Evolutionary conservation across 1,140 invertebrate genomes (phyloP).

Genomic region (Bombus difficillimus): DNA sequence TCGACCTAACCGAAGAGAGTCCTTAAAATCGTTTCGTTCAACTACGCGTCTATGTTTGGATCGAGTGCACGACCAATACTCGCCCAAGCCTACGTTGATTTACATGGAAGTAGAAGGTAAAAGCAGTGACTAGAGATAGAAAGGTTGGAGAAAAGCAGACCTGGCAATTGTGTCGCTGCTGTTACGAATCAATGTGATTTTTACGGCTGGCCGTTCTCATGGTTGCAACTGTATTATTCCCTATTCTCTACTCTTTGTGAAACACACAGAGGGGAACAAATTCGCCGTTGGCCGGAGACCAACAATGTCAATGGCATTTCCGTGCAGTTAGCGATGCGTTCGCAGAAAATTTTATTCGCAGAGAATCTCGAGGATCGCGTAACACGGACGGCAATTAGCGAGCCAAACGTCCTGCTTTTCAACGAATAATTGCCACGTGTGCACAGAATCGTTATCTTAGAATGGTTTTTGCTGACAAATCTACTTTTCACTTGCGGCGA

Average conservation of each 20-base stretch:
- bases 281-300: constrained; percentile 60
- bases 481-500: neutral
- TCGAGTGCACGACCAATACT: neutral
- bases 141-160: neutral
- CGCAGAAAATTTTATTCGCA: constrained; percentile 20
- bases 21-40: neutral
- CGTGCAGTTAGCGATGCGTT: constrained; percentile 42
- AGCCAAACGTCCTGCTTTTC: constrained; percentile 46
- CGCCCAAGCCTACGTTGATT: neutral
- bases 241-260: neutral
- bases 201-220: constrained; percentile 4
- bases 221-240: neutral
- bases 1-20: neutral
- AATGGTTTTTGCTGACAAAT: constrained; percentile 14
- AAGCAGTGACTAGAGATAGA: neutral
- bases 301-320: constrained; percentile 72
- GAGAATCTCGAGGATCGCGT: constrained; percentile 19
- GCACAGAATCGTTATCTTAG: constrained; percentile 11
- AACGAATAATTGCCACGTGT: constrained; percentile 23
- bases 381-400: constrained; percentile 49
- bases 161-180: neutral
- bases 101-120: neutral
- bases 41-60: too few relatives aligned
- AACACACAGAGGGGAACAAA: neutral
- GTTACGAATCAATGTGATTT: constrained; percentile 19